Percentiles rank a stretch among this genome's conserved stretches.
phyloP scores from a whole-genome alignment of 2,113 vertebrate species.

The Microcebus murinus region DNA sequence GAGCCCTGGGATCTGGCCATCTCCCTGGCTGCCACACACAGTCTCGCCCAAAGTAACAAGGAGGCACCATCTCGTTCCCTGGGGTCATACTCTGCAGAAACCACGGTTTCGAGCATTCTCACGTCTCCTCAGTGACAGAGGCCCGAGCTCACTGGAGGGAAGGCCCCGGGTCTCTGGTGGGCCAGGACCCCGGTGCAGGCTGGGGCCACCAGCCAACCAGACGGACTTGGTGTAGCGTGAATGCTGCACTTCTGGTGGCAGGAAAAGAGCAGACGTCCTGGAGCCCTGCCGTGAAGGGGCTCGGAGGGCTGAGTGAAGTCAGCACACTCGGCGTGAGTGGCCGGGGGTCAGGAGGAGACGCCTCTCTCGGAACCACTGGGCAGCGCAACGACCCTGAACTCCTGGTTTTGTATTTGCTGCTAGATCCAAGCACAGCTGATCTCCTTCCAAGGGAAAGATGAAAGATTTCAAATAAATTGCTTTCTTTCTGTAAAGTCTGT shows the following conservation, averaged over 20 bases:
- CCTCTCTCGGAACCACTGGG: not conserved
- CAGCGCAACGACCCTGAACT: too few relatives aligned
- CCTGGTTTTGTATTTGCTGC: not conserved
- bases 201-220: too few relatives aligned
- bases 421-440: not conserved
- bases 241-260: rapidly evolving
- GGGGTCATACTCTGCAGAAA: not conserved
- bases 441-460: not conserved
- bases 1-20: rapidly evolving
- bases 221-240: rapidly evolving
- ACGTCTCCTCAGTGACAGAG: not conserved
- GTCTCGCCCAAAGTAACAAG: not conserved
- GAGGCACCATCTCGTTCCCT: not conserved
- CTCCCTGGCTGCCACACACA: not conserved
- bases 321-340: rapidly evolving
- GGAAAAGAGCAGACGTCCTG: rapidly evolving
- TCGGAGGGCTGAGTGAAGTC: rapidly evolving
- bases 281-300: not conserved
- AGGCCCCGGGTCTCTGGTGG: not conserved
- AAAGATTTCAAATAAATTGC: not conserved
- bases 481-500: not conserved
- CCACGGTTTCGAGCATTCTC: not conserved
- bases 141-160: not conserved
- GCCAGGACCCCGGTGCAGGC: not conserved
- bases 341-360: not conserved